Evolutionary conservation across 92 coral and sea anemone species (phyloP), one percentile per base, ranked within the genome.

Genomic region (Anthopleura xanthogrammica): DNA sequence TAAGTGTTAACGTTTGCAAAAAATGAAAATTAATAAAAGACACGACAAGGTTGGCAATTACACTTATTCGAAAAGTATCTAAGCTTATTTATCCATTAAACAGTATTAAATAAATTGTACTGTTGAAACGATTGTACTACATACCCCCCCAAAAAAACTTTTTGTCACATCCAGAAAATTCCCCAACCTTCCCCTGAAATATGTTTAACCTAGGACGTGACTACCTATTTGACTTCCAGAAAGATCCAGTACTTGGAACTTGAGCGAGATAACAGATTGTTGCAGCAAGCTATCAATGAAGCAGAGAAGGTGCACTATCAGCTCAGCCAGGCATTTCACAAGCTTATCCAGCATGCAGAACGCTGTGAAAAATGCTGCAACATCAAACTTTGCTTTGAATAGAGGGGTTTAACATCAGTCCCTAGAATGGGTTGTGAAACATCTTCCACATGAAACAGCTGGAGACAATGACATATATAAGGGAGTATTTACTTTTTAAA

Each of bases 291-390:
- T 43, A 92, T 93, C 65, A 91, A 91, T 29, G 91, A 88, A 68
- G 93, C 94, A 54, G 91, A 91, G 54, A 89, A 87, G 70, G 85
- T 85, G 52, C 87, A 89, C 7, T 86, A 86, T 12, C 93, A 89
- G 77, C 89, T 93, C 39, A 92, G 90, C 76, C 91, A 87, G 77
- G 95, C 92, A 50, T 93, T 93, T 62, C 93, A 89, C 71, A 76
- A 89, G 82, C 92, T 93, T 43, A 92, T 93, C 52, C 98, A 93
- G 65, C 98, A 93, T 73, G 98, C 98, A 43, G 98, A 93, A 73
- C 87, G 84, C 46, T 93, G 98, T 65, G 84, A 75, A 19, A 86
- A 87, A 48, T 93, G 98, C 74, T 82, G 93, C 60, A 89, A 93
- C 85, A 87, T 93, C 52, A 85, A 90, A 83, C 83, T 93, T 62